phyloP scores from a whole-genome alignment of 1,140 invertebrate species.

The Dreissena rostriformis region DNA sequence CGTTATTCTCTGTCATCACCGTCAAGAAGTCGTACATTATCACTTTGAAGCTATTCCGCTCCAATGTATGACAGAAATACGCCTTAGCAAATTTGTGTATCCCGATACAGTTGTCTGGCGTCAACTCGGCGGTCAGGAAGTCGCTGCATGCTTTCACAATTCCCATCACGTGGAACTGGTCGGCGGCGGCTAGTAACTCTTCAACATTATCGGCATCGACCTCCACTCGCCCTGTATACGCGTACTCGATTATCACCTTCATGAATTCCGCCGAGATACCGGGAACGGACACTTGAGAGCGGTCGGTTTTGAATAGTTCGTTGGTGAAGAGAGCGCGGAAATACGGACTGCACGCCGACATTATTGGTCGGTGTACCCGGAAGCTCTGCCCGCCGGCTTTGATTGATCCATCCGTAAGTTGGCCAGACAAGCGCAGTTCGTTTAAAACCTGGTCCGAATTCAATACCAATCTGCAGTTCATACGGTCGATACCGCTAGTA shows the following conservation, averaged over 20 bases:
- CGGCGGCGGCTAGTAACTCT: conserved; percentile 84
- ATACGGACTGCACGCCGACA: conserved; percentile 85
- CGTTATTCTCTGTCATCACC: conserved; percentile 96
- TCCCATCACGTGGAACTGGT: conserved; percentile 90
- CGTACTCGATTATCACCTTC: conserved; percentile 81
- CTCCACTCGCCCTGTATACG: conserved; percentile 88
- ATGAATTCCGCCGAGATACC: conserved; percentile 76
- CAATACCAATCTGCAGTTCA: background rate
- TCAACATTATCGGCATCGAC: conserved; percentile 90
- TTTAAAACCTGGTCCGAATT: conserved; percentile 62
- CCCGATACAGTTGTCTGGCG: conserved; percentile 90
- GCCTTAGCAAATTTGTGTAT: conserved; percentile 90
- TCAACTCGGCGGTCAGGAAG: conserved; percentile 86
- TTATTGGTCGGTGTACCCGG: conserved; percentile 91
- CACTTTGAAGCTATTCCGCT: conserved; percentile 85
- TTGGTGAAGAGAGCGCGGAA: conserved; percentile 76
- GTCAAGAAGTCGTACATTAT: conserved; percentile 70
- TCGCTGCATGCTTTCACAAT: conserved; percentile 90
- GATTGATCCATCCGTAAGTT: conserved; percentile 92
- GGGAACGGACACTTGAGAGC: conserved; percentile 86
- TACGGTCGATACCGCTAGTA: too few species aligned
- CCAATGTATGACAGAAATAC: conserved; percentile 88
- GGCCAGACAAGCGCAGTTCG: conserved; percentile 84
- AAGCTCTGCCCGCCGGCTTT: conserved; percentile 89
- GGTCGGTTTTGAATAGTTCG: conserved; percentile 60